Evolutionary conservation across 2,113 vertebrate species (phyloP), one percentile per base, ranked within the genome.

Genomic region (Paraplagusia blochii): DNA sequence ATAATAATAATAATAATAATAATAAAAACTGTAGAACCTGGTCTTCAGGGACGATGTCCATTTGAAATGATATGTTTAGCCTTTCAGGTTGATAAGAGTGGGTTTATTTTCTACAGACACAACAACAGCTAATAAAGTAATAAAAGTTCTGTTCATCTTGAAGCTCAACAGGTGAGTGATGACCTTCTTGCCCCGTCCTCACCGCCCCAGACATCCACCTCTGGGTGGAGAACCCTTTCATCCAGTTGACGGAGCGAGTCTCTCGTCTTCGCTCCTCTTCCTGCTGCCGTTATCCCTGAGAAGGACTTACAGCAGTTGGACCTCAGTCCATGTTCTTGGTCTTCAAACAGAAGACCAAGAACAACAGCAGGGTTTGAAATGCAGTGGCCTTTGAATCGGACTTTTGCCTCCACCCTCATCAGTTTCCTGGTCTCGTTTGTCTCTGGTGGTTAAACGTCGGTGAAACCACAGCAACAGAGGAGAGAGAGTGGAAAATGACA

Each of bases 371-470:
- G 55, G 54, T 53, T 29, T 29, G 51, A 60, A 45, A 58, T 39
- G 54, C 45, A 66, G 38, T 77, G 74, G 69, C 67, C 79, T 74
- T 48, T 74, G 38, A 65, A 63, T 72, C 22, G 48, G 69, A 63
- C 55, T 70, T 79, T 52, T 51, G 65, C 58, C 46, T 61, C 61
- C 47, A 42, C 74, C 64, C 59, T 83, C 69, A 75, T 86, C 83
- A 84, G 62, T 74, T 58, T 77, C 63, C 68, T 57, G 44, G 53
- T 59, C 60, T 61, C 51, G 70, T 69, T 58, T 62, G 46, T 69
- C 58, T 57, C 57, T 36, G 44, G 46, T 46, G 61, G 55, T 53
- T 56, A 54, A 43, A 1, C n/a, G 33, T 49, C 2, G 1, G 42
- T 66, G 54, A 42, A 36, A 52, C 61, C 53, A 48, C 57, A 58